These are phyloP conservation scores for Habropoda laboriosa DNA, from an alignment of 1,140 invertebrate genomes.

Conservation along the genomic window DNA sequence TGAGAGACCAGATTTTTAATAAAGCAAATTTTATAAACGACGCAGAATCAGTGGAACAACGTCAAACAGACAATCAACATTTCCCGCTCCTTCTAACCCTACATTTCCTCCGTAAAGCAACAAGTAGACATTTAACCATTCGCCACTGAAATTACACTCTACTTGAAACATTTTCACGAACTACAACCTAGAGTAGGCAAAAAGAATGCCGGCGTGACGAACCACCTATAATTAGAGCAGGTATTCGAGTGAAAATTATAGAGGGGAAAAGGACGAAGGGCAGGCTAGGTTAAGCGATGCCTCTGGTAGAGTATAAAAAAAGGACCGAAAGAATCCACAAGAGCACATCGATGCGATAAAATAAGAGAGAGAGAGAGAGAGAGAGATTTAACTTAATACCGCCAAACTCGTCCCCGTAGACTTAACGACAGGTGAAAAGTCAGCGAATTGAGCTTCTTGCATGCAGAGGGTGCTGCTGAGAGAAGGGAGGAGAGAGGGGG, in stretches of 20 bases:
- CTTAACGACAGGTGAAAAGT: conserved; percentile 18
- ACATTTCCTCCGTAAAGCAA: too few species aligned
- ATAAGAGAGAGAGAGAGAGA: neutral
- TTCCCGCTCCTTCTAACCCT: too few species aligned
- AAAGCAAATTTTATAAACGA: too few species aligned
- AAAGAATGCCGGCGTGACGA: conserved; percentile 61
- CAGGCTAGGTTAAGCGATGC: conserved; percentile 38
- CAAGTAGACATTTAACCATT: too few species aligned
- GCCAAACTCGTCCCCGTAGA: neutral
- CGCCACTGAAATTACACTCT: too few species aligned
- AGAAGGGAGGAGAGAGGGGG: neutral
- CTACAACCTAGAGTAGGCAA: conserved; percentile 40
- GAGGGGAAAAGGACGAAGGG: conserved; percentile 62
- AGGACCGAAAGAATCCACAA: neutral
- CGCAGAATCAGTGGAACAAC: too few species aligned
- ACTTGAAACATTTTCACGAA: conserved; percentile 28
- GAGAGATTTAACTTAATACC: too few species aligned
- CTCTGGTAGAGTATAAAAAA: conserved; percentile 24
- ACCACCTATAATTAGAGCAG: conserved; percentile 78
- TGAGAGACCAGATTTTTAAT: too few species aligned
- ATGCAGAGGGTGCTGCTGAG: too few species aligned
- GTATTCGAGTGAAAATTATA: conserved; percentile 76
- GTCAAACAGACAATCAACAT: too few species aligned
- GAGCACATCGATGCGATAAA: too few species aligned
- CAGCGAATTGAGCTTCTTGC: neutral